Evolutionary conservation across 2,797 vertebrate genomes (phyloP).

Genomic region (Lacerta bilineata): DNA sequence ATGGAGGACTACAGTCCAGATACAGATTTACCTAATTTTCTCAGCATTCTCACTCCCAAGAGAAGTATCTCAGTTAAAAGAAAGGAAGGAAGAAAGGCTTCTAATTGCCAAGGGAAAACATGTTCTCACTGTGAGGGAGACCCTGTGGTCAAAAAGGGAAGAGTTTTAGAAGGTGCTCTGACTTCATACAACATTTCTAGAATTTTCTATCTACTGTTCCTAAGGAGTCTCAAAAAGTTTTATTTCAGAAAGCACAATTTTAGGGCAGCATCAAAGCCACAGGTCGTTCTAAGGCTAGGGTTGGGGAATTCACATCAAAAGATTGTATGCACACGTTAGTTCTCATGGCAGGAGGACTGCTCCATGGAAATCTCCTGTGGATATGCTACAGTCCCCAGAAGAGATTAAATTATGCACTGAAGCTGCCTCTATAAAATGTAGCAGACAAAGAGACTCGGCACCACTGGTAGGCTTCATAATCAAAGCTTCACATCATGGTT

Average conservation of each 20-base stretch:
- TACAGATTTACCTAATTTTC: neutral
- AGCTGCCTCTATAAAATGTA: conserved; percentile 73
- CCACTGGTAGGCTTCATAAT: conserved; percentile 64
- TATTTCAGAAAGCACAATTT: conserved; percentile 82
- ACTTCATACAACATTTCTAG: conserved; percentile 70
- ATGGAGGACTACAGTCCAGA: neutral
- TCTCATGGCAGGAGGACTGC: conserved; percentile 76
- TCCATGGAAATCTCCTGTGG: conserved; percentile 71
- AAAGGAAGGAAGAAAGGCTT: neutral
- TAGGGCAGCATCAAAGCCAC: conserved; percentile 83
- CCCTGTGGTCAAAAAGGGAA: conserved; percentile 71
- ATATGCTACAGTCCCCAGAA: conserved; percentile 74
- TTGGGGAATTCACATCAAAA: conserved; percentile 84
- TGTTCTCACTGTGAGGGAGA: conserved; percentile 54
- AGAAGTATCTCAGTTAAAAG: conserved; percentile 58
- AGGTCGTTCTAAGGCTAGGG: conserved; percentile 78
- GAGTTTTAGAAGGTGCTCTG: conserved; percentile 72
- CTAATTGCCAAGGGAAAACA: conserved; percentile 55
- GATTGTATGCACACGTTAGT: conserved; percentile 69
- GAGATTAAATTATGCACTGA: conserved; percentile 78
- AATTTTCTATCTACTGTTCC: conserved; percentile 71
- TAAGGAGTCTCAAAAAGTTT: conserved; percentile 76
- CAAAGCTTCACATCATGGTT: conserved; percentile 68
- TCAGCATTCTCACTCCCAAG: neutral
- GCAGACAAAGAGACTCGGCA: conserved; percentile 75